A percentile compares a stretch with the other conserved stretches of the same genome.
phyloP scores from a whole-genome alignment of 2,113 vertebrate genomes.

The Physeter macrocephalus region DNA sequence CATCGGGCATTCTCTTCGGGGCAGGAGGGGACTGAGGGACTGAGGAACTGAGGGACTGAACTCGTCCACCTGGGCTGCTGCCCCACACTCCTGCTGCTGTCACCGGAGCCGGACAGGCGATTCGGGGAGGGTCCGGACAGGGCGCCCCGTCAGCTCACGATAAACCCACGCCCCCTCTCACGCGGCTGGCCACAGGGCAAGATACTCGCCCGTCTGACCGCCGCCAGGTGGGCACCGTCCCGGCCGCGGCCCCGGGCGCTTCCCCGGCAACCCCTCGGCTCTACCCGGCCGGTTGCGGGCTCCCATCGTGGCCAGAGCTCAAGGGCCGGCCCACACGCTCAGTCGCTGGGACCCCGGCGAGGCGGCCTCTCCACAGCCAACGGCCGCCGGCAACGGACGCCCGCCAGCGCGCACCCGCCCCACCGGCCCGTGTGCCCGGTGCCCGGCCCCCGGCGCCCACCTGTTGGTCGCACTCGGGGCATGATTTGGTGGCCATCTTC shows the following conservation, averaged over 20 bases:
- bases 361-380: neutral
- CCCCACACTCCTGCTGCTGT: neutral
- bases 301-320: neutral
- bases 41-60: no score
- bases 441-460: neutral
- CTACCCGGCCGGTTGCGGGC: slow-evolving; percentile 22
- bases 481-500: slow-evolving; percentile 99
- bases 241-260: no score
- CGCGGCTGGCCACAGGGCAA: neutral
- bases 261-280: neutral
- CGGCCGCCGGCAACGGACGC: neutral
- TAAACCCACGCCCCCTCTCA: neutral
- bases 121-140: neutral
- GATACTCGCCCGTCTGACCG: neutral
- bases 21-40: neutral
- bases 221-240: neutral
- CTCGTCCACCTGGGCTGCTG: neutral
- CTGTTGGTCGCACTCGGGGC: slow-evolving; percentile 90
- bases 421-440: neutral
- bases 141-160: neutral
- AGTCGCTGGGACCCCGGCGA: neutral
- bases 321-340: neutral
- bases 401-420: neutral
- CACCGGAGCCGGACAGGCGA: neutral
- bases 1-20: neutral